Evolutionary conservation across 2,113 vertebrate genomes (phyloP).

Genomic region (Potamarius usumacintae): DNA sequence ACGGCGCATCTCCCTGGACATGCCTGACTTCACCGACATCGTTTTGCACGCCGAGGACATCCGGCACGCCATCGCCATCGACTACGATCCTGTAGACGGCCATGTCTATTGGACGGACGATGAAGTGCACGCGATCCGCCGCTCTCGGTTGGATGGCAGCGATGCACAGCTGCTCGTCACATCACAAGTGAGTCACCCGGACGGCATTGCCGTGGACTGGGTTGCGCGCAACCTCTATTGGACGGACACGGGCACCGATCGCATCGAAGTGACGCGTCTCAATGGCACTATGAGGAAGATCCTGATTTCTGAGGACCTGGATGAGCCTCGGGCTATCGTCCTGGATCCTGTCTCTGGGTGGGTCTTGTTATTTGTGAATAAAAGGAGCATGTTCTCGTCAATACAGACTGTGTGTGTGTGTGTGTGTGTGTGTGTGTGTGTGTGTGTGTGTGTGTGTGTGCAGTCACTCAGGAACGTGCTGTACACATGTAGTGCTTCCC

Average conservation of each 20-base stretch:
- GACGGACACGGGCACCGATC: conserved; percentile 96
- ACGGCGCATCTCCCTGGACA: conserved; percentile 92
- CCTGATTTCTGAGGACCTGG: conserved; percentile 91
- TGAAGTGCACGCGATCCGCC: conserved; percentile 89
- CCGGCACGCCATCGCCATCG: conserved; percentile 94
- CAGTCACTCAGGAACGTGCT: no score
- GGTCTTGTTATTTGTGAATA: conserved; percentile 45
- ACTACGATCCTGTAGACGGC: conserved; percentile 93
- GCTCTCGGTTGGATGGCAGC: conserved; percentile 83
- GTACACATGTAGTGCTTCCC: not conserved
- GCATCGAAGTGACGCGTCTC: conserved; percentile 92
- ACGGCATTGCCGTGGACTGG: conserved; percentile 96
- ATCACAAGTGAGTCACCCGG: conserved; percentile 90
- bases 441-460: no score
- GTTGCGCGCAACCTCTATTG: conserved; percentile 94
- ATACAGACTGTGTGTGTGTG: not conserved
- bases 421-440: no score
- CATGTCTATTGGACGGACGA: conserved; percentile 96
- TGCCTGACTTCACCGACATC: conserved; percentile 91
- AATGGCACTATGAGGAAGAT: conserved; percentile 98
- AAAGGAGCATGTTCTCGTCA: not conserved
- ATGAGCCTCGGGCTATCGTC: conserved; percentile 93
- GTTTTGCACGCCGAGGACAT: conserved; percentile 90
- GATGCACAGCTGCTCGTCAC: conserved; percentile 88
- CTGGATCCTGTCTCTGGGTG: conserved; percentile 91